Evolutionary conservation across 2,888 invertebrate genomes (phyloP), one percentile per base, ranked within the genome.

Genomic region (Drosophila percnosoma): DNA sequence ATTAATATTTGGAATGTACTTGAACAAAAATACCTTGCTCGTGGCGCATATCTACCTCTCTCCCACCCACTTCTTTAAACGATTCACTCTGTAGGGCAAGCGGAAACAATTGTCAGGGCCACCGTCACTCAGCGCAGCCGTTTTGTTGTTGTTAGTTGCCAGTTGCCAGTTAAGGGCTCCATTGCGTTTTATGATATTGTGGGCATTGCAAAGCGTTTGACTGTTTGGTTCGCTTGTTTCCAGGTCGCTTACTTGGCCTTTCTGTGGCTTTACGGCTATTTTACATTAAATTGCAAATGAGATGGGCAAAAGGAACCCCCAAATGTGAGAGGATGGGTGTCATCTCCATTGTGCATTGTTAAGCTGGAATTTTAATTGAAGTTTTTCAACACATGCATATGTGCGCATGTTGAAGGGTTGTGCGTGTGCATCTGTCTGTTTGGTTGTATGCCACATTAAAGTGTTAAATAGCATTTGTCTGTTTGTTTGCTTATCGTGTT

Each of bases 51-150:
- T 45, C 15, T 45, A 1, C 13, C n/a, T 2, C 33, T 10, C 11
- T 15, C 21, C 2, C 11, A 10, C 42, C 4, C 36, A 8, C 34
- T 31, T 38, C n/a, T 21, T 31, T 15, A 21, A 45, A 40, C 34
- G 33, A 34, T 45, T 29, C 54, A 27, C 54, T 34, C 38, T 38
- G 42, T 45, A 21, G 66, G 64, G 60, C 65, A 74, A 73, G 78
- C 75, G 83, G 74, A 85, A 80, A 80, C 87, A 88, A 89, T 89
- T 89, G 89, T 86, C 83, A 80, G 87, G 64, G 59, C 63, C 65
- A 82, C 70, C 72, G 81, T 73, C 81, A 83, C 71, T 82, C 83
- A 69, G 79, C 61, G 66, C 59, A 65, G 65, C 68, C 68, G 73
- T 82, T 78, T 75, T 67, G 68, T 68, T 78, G 78, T 48, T 73